Conservation (phyloP, 2,113 vertebrate genomes). For the Burhinus bistriatus region DNA sequence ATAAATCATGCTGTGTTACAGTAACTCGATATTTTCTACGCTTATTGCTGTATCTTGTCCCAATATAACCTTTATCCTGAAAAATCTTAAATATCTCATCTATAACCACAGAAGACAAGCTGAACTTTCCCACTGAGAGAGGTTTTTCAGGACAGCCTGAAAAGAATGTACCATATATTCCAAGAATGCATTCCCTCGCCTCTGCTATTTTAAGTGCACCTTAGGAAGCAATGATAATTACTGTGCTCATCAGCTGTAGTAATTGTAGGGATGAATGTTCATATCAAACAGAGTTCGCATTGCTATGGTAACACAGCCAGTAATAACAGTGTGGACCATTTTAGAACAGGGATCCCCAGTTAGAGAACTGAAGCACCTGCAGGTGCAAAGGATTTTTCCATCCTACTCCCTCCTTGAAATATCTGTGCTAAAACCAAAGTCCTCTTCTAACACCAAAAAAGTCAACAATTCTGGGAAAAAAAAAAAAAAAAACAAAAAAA, state of each 20-base stretch:
- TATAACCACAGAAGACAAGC: slow-evolving; percentile 22
- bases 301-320: slow-evolving; percentile 66
- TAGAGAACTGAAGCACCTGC: slow-evolving; percentile 32
- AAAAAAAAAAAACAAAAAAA: no score
- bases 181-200: slow-evolving; percentile 24
- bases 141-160: slow-evolving; percentile 16
- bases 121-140: slow-evolving; percentile 27
- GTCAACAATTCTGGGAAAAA: neutral
- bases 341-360: slow-evolving; percentile 56
- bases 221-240: slow-evolving; percentile 68
- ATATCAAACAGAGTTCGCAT: slow-evolving; percentile 37
- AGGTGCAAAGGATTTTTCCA: slow-evolving; percentile 52
- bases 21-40: neutral
- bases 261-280: slow-evolving; percentile 65
- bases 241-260: slow-evolving; percentile 67
- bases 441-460: neutral
- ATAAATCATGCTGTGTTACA: neutral
- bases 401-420: neutral
- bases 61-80: neutral
- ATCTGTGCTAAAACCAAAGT: neutral
- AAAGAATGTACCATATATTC: slow-evolving; percentile 9
- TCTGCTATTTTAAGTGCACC: slow-evolving; percentile 67
- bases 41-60: neutral
- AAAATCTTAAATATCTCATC: neutral
- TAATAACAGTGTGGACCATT: slow-evolving; percentile 40